These are phyloP conservation scores for Dicycla oo DNA, from an alignment of 2,888 invertebrate species.

Conservation along the genomic window DNA sequence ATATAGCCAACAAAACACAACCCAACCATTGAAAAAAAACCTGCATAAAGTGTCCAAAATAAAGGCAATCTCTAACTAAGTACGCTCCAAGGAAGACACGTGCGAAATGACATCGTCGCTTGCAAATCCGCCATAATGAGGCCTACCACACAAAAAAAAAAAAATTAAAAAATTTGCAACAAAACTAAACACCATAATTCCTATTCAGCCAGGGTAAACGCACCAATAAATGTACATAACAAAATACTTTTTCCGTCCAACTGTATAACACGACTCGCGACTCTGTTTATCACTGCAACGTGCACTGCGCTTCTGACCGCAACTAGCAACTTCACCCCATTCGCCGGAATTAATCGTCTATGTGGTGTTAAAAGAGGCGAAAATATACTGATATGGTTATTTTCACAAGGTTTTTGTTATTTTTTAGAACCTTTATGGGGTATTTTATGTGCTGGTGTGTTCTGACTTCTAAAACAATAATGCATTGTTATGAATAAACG, in stretches of 20 bases:
- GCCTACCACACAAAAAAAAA: not conserved
- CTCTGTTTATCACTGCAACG: constrained; percentile 70
- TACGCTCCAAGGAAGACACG: too few relatives aligned
- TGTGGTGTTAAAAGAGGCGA: constrained; percentile 58
- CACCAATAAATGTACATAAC: constrained; percentile 64
- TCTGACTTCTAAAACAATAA: constrained; percentile 30
- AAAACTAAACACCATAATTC: constrained; percentile 20
- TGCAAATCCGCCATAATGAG: too few relatives aligned
- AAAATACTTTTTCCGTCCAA: constrained; percentile 66
- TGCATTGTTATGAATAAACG: constrained; percentile 27
- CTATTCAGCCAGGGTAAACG: constrained; percentile 60
- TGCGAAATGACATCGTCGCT: too few relatives aligned
- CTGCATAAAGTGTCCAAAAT: not conserved
- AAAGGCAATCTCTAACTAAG: too few relatives aligned
- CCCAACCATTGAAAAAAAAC: not conserved
- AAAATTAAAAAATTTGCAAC: not conserved
- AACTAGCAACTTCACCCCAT: constrained; percentile 68
- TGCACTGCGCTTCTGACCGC: constrained; percentile 66
- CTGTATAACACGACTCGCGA: constrained; percentile 57
- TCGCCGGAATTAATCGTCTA: constrained; percentile 69
- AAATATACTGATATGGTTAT: constrained; percentile 58
- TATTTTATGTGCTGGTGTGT: constrained; percentile 28
- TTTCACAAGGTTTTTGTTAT: constrained; percentile 30
- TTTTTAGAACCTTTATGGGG: constrained; percentile 4
- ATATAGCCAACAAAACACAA: not conserved